Evolutionary conservation across 1,140 invertebrate genomes (phyloP), one percentile per base, ranked within the genome.

Genomic region (Spodoptera litura): DNA sequence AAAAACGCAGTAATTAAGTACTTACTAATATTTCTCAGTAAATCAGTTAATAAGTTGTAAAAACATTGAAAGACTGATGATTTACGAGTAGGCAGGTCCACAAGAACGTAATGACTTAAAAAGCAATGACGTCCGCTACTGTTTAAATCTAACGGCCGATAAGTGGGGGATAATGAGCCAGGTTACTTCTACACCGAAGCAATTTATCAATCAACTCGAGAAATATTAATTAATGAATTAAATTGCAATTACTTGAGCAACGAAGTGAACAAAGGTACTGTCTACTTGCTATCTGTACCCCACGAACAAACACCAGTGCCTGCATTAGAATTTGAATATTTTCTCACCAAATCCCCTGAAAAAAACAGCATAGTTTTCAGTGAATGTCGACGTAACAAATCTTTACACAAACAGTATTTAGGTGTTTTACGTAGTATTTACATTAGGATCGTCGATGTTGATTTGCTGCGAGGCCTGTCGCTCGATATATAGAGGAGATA

Each of bases 371-470:
- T 35, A 77, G 51, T 77, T 55, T 77, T 77, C 62, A 8, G 53
- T 68, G 66, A 70, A 52, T 25, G 49, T 2, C 62, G 61, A 76
- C 74, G 74, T n/a, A 55, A 68, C 52, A 87, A 88, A 93, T 93
- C 91, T 89, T 83, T 86, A 84, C 79, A 85, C 87, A 93, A 93
- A 92, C 87, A 92, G 81, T 89, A 87, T 90, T 93, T 91, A 91
- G 85, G 68, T 89, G 88, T 87, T 89, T 89, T 83, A 79, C 90
- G 88, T 89, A 85, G 85, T 93, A 94, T 94, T 94, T 94, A 81
- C 85, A 27, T 56, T 83, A 80, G 78, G 89, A 93, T 92, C 81
- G 83, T 82, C 75, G 77, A 15, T 89, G 90, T 91, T 91, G 87
- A 91, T 89, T 84, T 76, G 81, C 71, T 59, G 12, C 84, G 85